phyloP scores from a whole-genome alignment of 2,113 vertebrate species.

The Sclerurus mexicanus region DNA sequence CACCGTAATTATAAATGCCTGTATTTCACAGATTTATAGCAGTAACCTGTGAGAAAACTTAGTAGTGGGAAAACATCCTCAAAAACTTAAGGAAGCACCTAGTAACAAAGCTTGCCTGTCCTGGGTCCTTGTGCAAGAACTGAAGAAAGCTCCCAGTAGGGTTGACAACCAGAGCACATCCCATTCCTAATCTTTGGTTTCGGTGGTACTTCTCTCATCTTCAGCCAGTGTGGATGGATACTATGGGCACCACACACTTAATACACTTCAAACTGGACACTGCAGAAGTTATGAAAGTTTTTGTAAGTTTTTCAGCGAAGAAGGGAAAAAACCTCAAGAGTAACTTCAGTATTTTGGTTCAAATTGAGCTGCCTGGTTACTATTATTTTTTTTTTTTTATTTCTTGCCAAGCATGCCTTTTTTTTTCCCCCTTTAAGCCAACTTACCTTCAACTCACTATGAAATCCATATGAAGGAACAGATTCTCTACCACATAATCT shows the following conservation, averaged over 20 bases:
- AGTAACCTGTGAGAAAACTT: neutral
- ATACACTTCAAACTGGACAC: neutral
- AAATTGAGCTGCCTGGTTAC: neutral
- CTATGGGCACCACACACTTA: neutral
- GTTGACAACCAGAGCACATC: fast-evolving
- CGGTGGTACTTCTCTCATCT: neutral
- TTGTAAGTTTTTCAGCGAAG: neutral
- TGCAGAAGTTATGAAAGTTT: neutral
- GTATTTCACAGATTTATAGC: neutral
- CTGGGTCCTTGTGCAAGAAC: neutral
- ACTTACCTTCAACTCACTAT: neutral
- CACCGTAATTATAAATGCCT: neutral
- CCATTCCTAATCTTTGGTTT: neutral
- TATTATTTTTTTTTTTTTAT: neutral
- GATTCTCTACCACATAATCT: neutral
- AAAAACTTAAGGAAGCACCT: neutral
- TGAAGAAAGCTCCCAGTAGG: neutral
- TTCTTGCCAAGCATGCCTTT: neutral
- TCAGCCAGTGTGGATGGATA: neutral
- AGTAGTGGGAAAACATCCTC: neutral
- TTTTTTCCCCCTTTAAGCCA: neutral
- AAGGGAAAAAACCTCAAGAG: neutral
- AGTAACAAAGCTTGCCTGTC: neutral
- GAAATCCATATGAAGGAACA: neutral
- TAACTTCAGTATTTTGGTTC: neutral